Evolutionary conservation across 2,888 invertebrate genomes (phyloP), one percentile per base, ranked within the genome.

Genomic region (Eupithecia vulgata): DNA sequence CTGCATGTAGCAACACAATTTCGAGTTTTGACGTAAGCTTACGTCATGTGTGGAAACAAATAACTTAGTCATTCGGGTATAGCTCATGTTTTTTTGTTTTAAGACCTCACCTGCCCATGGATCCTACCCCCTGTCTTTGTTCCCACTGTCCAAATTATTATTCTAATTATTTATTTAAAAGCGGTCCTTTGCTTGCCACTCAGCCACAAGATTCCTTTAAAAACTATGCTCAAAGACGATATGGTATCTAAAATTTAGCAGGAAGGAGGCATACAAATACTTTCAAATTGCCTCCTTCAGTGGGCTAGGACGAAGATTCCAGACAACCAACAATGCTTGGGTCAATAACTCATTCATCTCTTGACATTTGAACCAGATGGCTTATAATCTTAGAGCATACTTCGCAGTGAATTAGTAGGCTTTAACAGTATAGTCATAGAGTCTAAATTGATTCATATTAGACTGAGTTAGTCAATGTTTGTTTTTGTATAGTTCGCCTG

Each of bases 401-500:
- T 17, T 34, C 62, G 21, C 48, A 35, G 13, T 45, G 21, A 21
- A 34, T 64, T n/a, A 30, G 35, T 57, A 61, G 45, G 17, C 72
- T 59, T 72, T 68, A 70, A 10, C 7, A 0, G 15, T 0, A 72
- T 70, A 70, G 21, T 4, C 45, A 70, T 70, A 75, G 68, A 65
- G 75, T 70, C 25, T 52, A 72, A 61, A 68, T 42, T 70, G 37
- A 67, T n/a, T 64, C 42, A n/a, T 48, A 68, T 72, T 72, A 72
- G 73, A 57, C 21, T 8, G 52, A 72, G 30, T 73, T 70, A 68
- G 68, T 72, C 72, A 68, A 61, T 69, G 69, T 72, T 76, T 78
- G 79, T 78, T 88, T 85, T 85, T 83, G 76, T 81, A 81, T 81
- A 82, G 82, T 78, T 74, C 73, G 79, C 76, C 72, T 87, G 86